A percentile compares a stretch with the other conserved stretches of the same genome.
Conservation (phyloP, 2,888 invertebrate genomes). For the Augiades crinisus region DNA sequence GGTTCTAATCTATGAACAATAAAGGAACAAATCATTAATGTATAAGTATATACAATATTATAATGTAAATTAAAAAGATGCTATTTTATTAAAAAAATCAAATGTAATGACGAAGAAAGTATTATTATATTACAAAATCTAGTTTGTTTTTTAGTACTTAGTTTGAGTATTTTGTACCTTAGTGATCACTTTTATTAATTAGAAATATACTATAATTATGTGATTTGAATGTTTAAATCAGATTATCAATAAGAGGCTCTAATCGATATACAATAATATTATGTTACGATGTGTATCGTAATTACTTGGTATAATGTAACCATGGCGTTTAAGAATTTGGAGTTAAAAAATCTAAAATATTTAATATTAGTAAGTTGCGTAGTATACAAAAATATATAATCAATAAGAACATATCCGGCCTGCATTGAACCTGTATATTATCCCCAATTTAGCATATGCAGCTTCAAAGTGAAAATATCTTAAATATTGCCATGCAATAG, state of each 20-base stretch:
- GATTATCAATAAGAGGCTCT: background rate
- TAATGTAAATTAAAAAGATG: too few relatives aligned
- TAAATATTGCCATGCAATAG: background rate
- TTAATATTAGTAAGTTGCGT: background rate
- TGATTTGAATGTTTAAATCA: background rate
- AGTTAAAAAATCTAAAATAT: background rate
- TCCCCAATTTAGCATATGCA: background rate
- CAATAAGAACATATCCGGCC: conserved; percentile 16
- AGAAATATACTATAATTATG: too few relatives aligned
- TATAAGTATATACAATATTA: too few relatives aligned
- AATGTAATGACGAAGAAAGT: too few relatives aligned
- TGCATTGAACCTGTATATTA: conserved; percentile 6
- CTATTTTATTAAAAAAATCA: too few relatives aligned
- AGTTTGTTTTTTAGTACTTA: too few relatives aligned
- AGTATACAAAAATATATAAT: background rate
- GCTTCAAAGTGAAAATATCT: background rate
- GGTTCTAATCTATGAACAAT: too few relatives aligned
- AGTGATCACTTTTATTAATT: too few relatives aligned
- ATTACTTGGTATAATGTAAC: background rate
- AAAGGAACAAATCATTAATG: too few relatives aligned
- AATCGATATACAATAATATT: background rate
- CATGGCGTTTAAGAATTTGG: background rate
- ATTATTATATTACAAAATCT: background rate
- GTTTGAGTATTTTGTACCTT: too few relatives aligned
- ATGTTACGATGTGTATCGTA: background rate